These are phyloP conservation scores for Oscheius sp. DNA, from an alignment of 2,888 invertebrate genomes.

Conservation along the genomic window DNA sequence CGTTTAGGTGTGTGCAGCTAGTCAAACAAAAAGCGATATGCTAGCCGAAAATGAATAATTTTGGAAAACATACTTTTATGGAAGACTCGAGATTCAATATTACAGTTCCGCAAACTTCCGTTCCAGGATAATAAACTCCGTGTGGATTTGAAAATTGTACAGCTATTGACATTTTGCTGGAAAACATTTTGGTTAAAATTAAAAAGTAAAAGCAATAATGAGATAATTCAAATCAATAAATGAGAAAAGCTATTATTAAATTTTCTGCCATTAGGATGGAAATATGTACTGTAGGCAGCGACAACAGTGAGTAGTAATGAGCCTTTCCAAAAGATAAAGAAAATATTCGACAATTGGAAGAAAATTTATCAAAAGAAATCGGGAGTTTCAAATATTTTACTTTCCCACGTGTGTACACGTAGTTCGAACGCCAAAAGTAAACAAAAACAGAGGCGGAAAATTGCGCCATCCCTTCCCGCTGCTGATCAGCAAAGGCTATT, in stretches of 20 bases:
- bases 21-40: neutral
- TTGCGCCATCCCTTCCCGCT: too few relatives aligned
- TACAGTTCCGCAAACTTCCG: slow-evolving; percentile 21
- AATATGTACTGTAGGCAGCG: neutral
- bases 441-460: too few relatives aligned
- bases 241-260: neutral
- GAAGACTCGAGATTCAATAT: slow-evolving; percentile 20
- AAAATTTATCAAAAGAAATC: slow-evolving; percentile 8
- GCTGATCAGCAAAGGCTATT: too few relatives aligned
- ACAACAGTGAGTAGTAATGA: neutral
- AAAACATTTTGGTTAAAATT: too few relatives aligned
- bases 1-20: neutral
- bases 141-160: slow-evolving; percentile 22
- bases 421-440: too few relatives aligned
- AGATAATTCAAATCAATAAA: neutral
- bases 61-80: slow-evolving; percentile 11
- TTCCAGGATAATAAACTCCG: slow-evolving; percentile 31
- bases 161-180: slow-evolving; percentile 16
- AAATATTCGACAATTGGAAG: neutral
- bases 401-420: too few relatives aligned
- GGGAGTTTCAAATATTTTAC: neutral
- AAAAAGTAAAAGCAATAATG: neutral
- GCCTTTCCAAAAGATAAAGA: neutral
- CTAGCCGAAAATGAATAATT: neutral
- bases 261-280: neutral